These are phyloP conservation scores for Anser brachyrhynchus DNA, from an alignment of 2,113 vertebrate genomes.

Conservation along the genomic window DNA sequence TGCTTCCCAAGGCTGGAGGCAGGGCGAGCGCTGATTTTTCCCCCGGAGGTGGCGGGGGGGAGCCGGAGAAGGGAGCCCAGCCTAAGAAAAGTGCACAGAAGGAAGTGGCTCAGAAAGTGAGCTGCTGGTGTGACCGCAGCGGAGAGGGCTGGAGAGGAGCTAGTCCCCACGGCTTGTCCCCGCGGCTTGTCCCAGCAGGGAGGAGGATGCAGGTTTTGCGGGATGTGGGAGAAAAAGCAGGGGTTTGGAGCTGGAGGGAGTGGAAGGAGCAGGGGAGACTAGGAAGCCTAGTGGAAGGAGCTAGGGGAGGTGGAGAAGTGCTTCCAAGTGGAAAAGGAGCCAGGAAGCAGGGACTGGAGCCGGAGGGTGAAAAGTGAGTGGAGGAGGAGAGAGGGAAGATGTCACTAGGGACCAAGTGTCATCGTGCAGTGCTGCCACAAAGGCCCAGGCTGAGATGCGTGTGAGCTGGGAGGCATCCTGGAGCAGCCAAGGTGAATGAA, in stretches of 20 bases:
- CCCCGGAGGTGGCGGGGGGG: neutral
- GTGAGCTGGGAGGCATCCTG: neutral
- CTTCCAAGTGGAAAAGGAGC: neutral
- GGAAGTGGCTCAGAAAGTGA: constrained; percentile 41
- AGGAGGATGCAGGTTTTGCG: rapidly evolving
- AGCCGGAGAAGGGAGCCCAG: neutral
- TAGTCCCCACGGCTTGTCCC: neutral
- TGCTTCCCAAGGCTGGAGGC: neutral
- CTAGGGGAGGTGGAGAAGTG: neutral
- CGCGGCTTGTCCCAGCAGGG: neutral
- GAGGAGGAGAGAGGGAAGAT: neutral
- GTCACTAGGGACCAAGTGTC: neutral
- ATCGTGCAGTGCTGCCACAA: neutral
- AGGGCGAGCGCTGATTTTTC: neutral
- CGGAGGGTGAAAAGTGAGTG: neutral
- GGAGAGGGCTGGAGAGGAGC: neutral
- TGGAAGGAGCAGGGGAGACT: neutral
- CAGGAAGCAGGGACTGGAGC: neutral
- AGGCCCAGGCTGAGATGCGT: neutral
- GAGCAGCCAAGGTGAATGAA: neutral
- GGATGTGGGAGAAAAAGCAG: neutral
- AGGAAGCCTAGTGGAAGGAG: too few species aligned
- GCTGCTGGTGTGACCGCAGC: rapidly evolving
- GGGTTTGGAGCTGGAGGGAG: neutral
- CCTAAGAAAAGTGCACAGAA: constrained; percentile 44